Evolutionary conservation across 2,888 invertebrate genomes (phyloP).

Genomic region (Neoaliturus tenellus): DNA sequence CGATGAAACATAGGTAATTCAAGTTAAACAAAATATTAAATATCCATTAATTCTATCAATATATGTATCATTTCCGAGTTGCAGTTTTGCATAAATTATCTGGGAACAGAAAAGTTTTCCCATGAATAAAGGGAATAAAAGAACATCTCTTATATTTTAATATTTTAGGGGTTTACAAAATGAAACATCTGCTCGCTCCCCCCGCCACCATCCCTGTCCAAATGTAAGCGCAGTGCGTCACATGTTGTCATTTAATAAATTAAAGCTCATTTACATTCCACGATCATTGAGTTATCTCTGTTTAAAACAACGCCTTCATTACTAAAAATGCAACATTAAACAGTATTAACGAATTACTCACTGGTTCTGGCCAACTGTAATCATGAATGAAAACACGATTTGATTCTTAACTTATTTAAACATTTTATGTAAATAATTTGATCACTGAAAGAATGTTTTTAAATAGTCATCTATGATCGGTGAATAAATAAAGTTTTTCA

Average conservation of each 20-base stretch:
- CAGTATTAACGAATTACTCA: background rate
- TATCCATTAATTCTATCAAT: no score
- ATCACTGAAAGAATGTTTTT: no score
- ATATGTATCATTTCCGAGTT: no score
- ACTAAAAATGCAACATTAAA: constrained; percentile 26
- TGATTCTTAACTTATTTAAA: no score
- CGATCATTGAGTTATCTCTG: constrained; percentile 24
- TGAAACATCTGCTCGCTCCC: constrained; percentile 16
- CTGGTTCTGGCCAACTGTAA: background rate
- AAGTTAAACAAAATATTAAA: no score
- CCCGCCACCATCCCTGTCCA: background rate
- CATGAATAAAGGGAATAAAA: background rate
- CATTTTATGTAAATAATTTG: no score
- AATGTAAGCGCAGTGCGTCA: constrained; percentile 35
- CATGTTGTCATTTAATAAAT: constrained; percentile 40
- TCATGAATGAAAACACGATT: no score
- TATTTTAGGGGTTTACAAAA: constrained; percentile 29
- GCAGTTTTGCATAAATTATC: no score
- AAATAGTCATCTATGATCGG: no score
- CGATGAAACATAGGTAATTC: no score
- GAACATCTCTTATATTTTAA: constrained; percentile 8
- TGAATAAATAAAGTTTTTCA: no score
- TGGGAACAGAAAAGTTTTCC: background rate
- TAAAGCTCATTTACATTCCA: constrained; percentile 27
- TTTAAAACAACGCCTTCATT: constrained; percentile 28